phyloP scores from a whole-genome alignment of 2,797 vertebrate species.

The Siniperca scherzeri region DNA sequence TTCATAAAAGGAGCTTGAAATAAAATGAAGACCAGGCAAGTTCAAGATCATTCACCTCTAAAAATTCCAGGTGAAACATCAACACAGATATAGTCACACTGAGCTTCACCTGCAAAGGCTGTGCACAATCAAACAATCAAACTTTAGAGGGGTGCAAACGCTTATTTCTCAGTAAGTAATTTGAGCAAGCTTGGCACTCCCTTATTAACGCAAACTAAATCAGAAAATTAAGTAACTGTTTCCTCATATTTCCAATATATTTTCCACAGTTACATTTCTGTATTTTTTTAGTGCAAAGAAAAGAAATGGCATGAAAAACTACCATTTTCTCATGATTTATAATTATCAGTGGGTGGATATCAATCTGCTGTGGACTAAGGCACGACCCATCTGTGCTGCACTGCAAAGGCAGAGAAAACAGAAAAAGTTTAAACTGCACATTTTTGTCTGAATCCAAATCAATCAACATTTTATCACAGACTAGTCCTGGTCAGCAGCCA shows the following conservation, averaged over 20 bases:
- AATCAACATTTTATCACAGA: background rate
- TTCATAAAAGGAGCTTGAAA: background rate
- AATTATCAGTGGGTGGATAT: constrained; percentile 34
- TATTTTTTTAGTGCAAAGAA: background rate
- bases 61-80: constrained; percentile 27
- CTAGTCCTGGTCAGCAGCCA: constrained; percentile 6
- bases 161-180: constrained; percentile 39
- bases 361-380: constrained; percentile 28
- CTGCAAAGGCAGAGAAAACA: constrained; percentile 6
- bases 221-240: constrained; percentile 18
- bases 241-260: constrained; percentile 9
- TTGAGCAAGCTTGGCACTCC: constrained; percentile 14
- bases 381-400: constrained; percentile 22
- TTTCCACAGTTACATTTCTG: constrained; percentile 12
- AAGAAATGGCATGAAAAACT: background rate
- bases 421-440: background rate
- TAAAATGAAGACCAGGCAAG: background rate
- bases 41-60: constrained; percentile 20
- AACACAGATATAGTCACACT: constrained; percentile 10
- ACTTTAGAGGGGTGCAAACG: constrained; percentile 24
- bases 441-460: constrained; percentile 25
- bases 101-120: constrained; percentile 47
- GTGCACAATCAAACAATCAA: constrained; percentile 44
- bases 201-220: constrained; percentile 33
- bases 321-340: constrained; percentile 16